phyloP scores from a whole-genome alignment of 2,113 vertebrate genomes.

The Geococcyx californianus region DNA sequence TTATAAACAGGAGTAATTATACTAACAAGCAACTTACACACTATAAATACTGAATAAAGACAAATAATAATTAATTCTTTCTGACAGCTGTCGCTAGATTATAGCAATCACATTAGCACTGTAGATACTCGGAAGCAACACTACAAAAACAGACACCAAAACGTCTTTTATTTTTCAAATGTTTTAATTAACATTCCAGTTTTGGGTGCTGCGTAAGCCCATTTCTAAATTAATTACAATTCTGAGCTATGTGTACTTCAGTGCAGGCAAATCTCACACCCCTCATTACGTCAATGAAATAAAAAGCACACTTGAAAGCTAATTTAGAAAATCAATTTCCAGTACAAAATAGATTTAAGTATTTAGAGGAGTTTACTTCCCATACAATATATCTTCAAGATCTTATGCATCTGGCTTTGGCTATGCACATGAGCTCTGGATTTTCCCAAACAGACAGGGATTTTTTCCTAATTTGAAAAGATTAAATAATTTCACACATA shows the following conservation, averaged over 20 bases:
- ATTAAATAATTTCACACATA: background rate
- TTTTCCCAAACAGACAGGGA: background rate
- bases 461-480: background rate
- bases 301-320: background rate
- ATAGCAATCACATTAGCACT: constrained; percentile 28
- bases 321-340: background rate
- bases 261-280: background rate
- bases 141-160: background rate
- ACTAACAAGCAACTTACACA: constrained; percentile 1
- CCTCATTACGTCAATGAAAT: background rate
- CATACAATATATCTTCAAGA: background rate
- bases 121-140: background rate
- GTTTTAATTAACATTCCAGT: constrained; percentile 9
- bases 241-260: background rate
- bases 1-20: constrained; percentile 27
- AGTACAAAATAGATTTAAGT: background rate
- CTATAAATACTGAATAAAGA: constrained; percentile 20
- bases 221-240: constrained; percentile 1
- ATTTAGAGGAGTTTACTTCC: background rate
- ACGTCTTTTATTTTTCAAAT: constrained; percentile 7
- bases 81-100: constrained; percentile 27
- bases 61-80: constrained; percentile 52
- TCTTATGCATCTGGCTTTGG: background rate
- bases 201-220: background rate
- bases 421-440: background rate